A percentile compares a stretch with the other conserved stretches of the same genome.
These are phyloP conservation scores for Chrysocyon brachyurus DNA, from an alignment of 2,797 vertebrate genomes.

Conservation along the genomic window DNA sequence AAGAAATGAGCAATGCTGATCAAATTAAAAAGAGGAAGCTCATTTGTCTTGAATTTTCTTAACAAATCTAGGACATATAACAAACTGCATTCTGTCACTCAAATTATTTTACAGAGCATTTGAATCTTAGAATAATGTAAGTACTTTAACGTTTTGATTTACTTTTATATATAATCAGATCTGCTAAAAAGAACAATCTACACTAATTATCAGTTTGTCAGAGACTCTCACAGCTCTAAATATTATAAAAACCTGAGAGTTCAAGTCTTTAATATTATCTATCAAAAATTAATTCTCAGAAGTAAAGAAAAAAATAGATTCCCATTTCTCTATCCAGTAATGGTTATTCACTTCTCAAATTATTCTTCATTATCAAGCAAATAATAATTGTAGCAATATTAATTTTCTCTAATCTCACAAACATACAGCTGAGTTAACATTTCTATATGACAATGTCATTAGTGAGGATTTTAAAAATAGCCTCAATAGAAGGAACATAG, in stretches of 20 bases:
- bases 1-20: constrained; percentile 48
- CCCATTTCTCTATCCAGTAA: background rate
- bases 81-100: constrained; percentile 45
- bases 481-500: constrained; percentile 61
- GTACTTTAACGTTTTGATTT: constrained; percentile 64
- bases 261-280: constrained; percentile 36
- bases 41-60: constrained; percentile 57
- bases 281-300: constrained; percentile 43
- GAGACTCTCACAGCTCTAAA: constrained; percentile 27
- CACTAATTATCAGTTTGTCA: constrained; percentile 69
- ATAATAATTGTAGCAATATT: constrained; percentile 61
- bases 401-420: constrained; percentile 73
- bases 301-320: constrained; percentile 27
- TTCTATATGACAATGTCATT: constrained; percentile 72
- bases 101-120: constrained; percentile 35
- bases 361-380: constrained; percentile 56
- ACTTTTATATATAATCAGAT: constrained; percentile 38
- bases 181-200: constrained; percentile 60
- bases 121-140: constrained; percentile 52
- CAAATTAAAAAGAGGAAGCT: constrained; percentile 33
- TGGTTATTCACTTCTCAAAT: background rate
- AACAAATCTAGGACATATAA: constrained; percentile 29
- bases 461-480: constrained; percentile 69
- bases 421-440: constrained; percentile 47
- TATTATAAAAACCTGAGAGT: constrained; percentile 31